These are phyloP conservation scores for Anguilla pacifica DNA, from an alignment of 2,797 vertebrate species.

Conservation along the genomic window DNA sequence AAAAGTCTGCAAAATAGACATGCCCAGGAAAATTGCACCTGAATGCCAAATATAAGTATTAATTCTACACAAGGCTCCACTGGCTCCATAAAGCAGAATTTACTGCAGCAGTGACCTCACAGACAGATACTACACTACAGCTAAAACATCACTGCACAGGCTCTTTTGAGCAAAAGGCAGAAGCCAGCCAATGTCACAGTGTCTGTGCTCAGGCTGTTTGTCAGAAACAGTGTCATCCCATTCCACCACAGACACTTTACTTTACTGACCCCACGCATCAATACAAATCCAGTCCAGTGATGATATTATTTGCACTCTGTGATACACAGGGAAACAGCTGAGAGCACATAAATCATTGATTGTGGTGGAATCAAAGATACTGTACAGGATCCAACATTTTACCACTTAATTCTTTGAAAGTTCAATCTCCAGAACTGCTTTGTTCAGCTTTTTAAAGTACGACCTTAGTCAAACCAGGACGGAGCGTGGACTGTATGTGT, in stretches of 20 bases:
- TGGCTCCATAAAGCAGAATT: conserved; percentile 27
- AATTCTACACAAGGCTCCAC: conserved; percentile 13
- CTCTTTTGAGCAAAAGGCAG: not conserved
- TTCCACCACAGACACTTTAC: not conserved
- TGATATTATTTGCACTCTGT: not conserved
- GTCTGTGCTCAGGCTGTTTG: not conserved
- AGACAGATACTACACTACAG: conserved; percentile 8
- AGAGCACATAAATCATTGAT: not conserved
- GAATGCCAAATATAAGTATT: not conserved
- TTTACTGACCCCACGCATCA: not conserved
- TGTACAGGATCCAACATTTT: not conserved
- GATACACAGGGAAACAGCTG: not conserved
- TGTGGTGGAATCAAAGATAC: not conserved
- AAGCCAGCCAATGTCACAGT: not conserved
- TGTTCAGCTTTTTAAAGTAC: not conserved
- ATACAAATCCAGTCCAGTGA: not conserved
- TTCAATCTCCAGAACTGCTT: not conserved
- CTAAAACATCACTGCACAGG: conserved; percentile 16
- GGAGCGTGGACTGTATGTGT: not conserved
- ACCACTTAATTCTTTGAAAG: not conserved
- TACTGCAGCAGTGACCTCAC: conserved; percentile 4
- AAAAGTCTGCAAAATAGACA: not conserved
- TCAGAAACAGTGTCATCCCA: not conserved
- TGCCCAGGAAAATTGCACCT: not conserved
- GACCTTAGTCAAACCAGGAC: not conserved